Percentiles rank a stretch among this genome's conserved stretches.
phyloP scores from a whole-genome alignment of 2,113 vertebrate species.

The Talpa occidentalis region DNA sequence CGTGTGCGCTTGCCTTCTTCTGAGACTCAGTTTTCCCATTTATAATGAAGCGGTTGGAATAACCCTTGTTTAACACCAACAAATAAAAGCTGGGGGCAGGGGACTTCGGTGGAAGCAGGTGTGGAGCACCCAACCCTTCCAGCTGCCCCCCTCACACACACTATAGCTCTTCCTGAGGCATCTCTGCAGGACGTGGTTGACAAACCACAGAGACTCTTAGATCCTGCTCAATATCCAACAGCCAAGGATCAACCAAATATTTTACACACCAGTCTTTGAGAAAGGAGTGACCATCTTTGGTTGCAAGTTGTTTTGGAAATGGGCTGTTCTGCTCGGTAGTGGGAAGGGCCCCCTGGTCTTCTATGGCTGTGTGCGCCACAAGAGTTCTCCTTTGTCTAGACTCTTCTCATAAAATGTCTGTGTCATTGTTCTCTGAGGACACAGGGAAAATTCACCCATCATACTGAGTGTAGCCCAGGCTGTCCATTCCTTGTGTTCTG shows the following conservation, averaged over 20 bases:
- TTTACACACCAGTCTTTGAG: background rate
- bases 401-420: background rate
- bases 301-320: background rate
- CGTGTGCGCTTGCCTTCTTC: rapidly evolving
- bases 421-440: background rate
- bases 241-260: background rate
- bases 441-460: background rate
- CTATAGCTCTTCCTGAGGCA: background rate
- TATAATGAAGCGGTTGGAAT: background rate
- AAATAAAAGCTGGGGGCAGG: background rate
- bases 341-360: background rate
- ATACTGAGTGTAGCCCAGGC: too few relatives aligned
- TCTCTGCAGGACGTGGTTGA: background rate
- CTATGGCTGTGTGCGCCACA: background rate
- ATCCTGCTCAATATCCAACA: background rate
- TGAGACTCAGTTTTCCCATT: background rate
- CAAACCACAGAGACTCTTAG: background rate
- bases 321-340: background rate
- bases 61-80: background rate
- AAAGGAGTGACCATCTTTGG: background rate
- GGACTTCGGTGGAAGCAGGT: background rate
- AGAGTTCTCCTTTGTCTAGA: background rate
- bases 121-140: background rate
- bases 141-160: background rate
- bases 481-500: background rate